Conservation (phyloP, 1,140 invertebrate species). For the Cherax quadricarinatus region DNA sequence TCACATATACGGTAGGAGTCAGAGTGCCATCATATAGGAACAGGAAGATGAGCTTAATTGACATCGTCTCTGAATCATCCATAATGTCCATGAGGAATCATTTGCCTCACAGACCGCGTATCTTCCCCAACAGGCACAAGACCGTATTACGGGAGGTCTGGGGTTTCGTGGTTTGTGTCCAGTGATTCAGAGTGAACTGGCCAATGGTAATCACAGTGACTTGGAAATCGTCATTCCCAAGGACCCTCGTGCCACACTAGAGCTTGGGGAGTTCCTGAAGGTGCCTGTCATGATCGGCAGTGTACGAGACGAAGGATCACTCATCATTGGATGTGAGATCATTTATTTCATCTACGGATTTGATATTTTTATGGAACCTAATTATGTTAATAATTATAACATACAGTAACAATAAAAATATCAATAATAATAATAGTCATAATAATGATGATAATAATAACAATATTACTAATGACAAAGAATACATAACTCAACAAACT, state of each 20-base stretch:
- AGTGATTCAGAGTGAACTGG: slow-evolving; percentile 30
- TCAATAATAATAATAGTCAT: no score
- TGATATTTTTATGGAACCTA: no score
- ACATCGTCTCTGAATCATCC: background rate
- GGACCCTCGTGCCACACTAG: slow-evolving; percentile 26
- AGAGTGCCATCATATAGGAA: no score
- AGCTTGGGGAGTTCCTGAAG: slow-evolving; percentile 22
- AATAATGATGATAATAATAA: no score
- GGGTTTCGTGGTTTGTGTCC: slow-evolving; percentile 60
- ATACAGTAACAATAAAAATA: no score
- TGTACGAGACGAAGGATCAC: slow-evolving; percentile 66
- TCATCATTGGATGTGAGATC: slow-evolving; percentile 57
- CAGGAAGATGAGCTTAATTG: no score
- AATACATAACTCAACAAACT: no score
- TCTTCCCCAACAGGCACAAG: slow-evolving; percentile 25
- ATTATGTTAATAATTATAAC: no score
- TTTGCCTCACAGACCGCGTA: no score
- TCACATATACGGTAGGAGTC: no score
- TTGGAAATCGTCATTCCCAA: slow-evolving; percentile 58
- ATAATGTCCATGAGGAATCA: no score
- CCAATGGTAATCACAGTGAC: background rate
- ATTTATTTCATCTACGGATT: background rate
- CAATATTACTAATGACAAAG: no score
- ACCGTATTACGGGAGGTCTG: slow-evolving; percentile 33
- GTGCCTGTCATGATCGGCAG: slow-evolving; percentile 61